Conservation (phyloP, 2,113 vertebrate genomes). For the Austrofundulus limnaeus region DNA sequence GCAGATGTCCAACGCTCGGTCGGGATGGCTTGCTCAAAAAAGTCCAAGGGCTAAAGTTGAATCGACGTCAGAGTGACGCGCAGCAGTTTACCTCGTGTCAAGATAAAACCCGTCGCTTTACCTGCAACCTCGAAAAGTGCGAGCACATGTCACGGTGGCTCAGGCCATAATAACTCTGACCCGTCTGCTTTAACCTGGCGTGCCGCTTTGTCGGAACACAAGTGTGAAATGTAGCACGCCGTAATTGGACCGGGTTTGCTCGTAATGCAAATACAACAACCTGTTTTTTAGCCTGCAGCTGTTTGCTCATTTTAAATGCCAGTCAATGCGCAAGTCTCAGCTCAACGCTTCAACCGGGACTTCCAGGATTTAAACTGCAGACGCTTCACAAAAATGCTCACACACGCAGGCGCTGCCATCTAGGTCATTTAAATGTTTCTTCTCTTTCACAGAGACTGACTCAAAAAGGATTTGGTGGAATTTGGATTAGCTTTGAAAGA, state of each 20-base stretch:
- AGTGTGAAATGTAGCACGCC: background rate
- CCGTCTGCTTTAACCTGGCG: background rate
- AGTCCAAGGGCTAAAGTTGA: constrained; percentile 12
- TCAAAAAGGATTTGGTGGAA: background rate
- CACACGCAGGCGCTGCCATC: constrained; percentile 21
- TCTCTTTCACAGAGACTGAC: background rate
- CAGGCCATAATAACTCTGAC: background rate
- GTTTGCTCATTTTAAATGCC: background rate
- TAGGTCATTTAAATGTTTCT: constrained; percentile 27
- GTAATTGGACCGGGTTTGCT: background rate
- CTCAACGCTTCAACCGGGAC: background rate
- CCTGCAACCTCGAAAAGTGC: background rate
- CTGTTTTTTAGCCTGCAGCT: background rate
- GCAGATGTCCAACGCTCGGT: constrained; percentile 52
- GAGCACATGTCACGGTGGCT: background rate
- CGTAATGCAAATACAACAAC: background rate
- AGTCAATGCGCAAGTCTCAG: background rate
- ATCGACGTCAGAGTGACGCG: background rate
- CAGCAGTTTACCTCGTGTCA: background rate
- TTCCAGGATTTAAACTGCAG: background rate
- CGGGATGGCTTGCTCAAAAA: constrained; percentile 45
- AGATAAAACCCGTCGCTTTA: background rate
- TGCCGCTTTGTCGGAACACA: background rate
- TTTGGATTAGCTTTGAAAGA: constrained; percentile 11
- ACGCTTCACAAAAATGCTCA: background rate